These are phyloP conservation scores for Echinarachnius parma DNA, from an alignment of 53 echinoderm and acorn worm genomes.

Conservation along the genomic window DNA sequence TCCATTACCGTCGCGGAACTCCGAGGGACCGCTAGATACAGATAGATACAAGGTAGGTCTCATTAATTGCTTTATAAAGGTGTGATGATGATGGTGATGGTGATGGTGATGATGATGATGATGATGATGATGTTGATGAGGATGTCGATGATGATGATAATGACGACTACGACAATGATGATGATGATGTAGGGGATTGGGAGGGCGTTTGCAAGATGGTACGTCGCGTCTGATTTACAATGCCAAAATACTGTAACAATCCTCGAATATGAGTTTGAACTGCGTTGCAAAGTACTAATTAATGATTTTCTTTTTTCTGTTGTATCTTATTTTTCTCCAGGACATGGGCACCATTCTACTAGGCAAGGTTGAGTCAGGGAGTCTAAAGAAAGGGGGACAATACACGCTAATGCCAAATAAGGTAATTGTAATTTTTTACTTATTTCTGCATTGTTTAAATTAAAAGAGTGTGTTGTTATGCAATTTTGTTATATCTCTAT, in stretches of 20 bases:
- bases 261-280: neutral
- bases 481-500: too few species aligned
- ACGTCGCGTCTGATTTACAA: neutral
- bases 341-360: slow-evolving; percentile 99
- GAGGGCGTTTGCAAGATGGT: too few species aligned
- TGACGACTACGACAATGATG: too few species aligned
- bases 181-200: too few species aligned
- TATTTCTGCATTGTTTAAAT: too few species aligned
- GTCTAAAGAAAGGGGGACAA: slow-evolving; percentile 68
- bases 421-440: slow-evolving; percentile 57
- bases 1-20: slow-evolving; percentile 54
- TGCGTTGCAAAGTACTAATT: neutral
- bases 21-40: slow-evolving; percentile 75
- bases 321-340: slow-evolving; percentile 51
- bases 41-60: slow-evolving; percentile 96
- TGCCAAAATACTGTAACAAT: neutral
- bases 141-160: too few species aligned
- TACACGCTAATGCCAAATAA: slow-evolving; percentile 94
- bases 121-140: too few species aligned
- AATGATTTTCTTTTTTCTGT: too few species aligned
- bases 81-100: too few species aligned
- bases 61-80: too few species aligned
- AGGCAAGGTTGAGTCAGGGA: slow-evolving; percentile 95
- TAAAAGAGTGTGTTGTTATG: too few species aligned
- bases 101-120: too few species aligned